Percentiles rank a stretch among this genome's conserved stretches.
phyloP scores from a whole-genome alignment of 2,797 vertebrate species.

The Sebastiscus albofasciatus region DNA sequence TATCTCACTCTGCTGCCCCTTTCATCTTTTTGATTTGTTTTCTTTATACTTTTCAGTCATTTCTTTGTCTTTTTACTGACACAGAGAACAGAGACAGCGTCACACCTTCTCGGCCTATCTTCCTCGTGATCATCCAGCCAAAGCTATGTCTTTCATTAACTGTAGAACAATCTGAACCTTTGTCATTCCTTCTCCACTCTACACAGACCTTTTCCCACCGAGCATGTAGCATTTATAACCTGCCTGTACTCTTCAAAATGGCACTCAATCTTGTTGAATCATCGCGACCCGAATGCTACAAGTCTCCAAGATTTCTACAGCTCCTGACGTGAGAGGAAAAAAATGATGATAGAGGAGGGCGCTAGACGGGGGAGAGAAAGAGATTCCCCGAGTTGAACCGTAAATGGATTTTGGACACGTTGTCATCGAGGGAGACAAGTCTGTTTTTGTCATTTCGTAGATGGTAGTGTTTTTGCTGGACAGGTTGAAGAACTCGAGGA shows the following conservation, averaged over 20 bases:
- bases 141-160: neutral
- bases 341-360: conserved; percentile 10
- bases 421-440: conserved; percentile 32
- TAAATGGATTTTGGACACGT: conserved; percentile 57
- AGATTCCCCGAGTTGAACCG: conserved; percentile 30
- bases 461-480: conserved; percentile 14
- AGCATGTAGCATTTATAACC: conserved; percentile 11
- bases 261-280: conserved; percentile 47
- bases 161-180: neutral
- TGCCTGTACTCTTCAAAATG: conserved; percentile 23
- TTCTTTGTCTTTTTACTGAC: neutral
- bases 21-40: conserved; percentile 21
- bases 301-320: conserved; percentile 28
- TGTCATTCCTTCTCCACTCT: neutral
- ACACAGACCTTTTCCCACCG: conserved; percentile 1
- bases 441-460: conserved; percentile 45
- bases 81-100: neutral
- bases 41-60: conserved; percentile 5
- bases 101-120: neutral
- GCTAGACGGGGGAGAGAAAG: conserved; percentile 11
- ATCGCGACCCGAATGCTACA: conserved; percentile 16
- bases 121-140: neutral
- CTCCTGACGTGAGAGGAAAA: conserved; percentile 6
- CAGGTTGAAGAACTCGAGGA: conserved; percentile 20
- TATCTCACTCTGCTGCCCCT: conserved; percentile 11